Evolutionary conservation across 2,888 invertebrate species (phyloP), one percentile per base, ranked within the genome.

Genomic region (Lissocephala sabroskyi): DNA sequence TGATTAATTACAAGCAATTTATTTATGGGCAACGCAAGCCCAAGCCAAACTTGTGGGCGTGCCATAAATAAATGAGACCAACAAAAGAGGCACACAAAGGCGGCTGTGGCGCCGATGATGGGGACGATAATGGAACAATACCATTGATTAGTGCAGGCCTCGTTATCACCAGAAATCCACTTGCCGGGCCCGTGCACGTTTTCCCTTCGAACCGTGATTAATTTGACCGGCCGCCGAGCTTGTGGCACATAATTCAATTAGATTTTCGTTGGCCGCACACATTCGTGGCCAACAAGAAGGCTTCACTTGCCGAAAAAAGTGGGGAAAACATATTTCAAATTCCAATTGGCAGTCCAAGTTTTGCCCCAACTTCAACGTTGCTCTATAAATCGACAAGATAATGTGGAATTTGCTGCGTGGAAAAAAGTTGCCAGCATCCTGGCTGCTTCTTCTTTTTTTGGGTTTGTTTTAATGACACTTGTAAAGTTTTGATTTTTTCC

Each of bases 381-480:
- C 23, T 23, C 23, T 23, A 39, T 23, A 66, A 75, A 70, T 61
- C 64, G 61, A 71, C 45, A 55, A 63, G 59, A 74, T 66, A 71
- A 66, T 59, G 59, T 56, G 48, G 40, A 56, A 41, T 39, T 39
- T 43, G 29, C 40, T 17, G 33, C 30, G 10, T 13, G 35, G 43
- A 52, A 57, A 42, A 45, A 39, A 44, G 48, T n/a, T n/a, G n/a
- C n/a, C n/a, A n/a, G 44, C 37, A 37, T 11, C 49, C 32, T 56
- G 46, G 29, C 28, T 51, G 6, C 9, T n/a, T 49, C 11, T 41
- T n/a, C 49, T 56, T 76, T 67, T 56, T 47, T 53, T 48, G 49
- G 56, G 57, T 57, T 66, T 60, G 54, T 74, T 76, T 76, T 74
- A 76, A 76, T 65, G 79, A 78, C 62, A 79, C 79, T 79, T 74